phyloP scores from a whole-genome alignment of 2,888 invertebrate species.

The Trissolcus brochymenae region DNA sequence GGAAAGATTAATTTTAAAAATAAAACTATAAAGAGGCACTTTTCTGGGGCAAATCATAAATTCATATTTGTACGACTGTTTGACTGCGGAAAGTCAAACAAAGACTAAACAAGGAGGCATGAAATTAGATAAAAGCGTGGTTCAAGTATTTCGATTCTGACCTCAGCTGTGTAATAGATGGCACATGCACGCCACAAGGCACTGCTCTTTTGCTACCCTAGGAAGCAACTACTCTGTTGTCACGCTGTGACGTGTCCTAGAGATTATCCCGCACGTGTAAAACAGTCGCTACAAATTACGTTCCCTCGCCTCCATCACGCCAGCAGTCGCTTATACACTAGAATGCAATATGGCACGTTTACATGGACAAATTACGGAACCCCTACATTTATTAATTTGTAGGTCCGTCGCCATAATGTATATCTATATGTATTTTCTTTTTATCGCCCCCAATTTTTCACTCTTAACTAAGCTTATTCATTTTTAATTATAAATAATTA shows the following conservation, averaged over 20 bases:
- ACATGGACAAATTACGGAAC: background rate
- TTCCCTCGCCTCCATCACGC: slow-evolving; percentile 36
- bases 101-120: slow-evolving; percentile 13
- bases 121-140: slow-evolving; percentile 22
- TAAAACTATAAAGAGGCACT: too few species aligned
- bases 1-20: too few species aligned
- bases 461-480: too few species aligned
- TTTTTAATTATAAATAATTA: too few species aligned
- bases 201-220: slow-evolving; percentile 31
- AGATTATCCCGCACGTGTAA: slow-evolving; percentile 60
- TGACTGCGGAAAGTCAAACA: slow-evolving; percentile 13
- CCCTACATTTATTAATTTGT: too few species aligned
- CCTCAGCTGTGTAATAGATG: slow-evolving; percentile 34
- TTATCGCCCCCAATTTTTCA: too few species aligned
- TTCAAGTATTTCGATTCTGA: slow-evolving; percentile 28
- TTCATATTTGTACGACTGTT: background rate
- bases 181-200: slow-evolving; percentile 19
- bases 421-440: too few species aligned
- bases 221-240: slow-evolving; percentile 22
- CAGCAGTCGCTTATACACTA: slow-evolving; percentile 52
- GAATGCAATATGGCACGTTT: slow-evolving; percentile 21
- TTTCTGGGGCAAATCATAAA: too few species aligned
- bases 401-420: too few species aligned
- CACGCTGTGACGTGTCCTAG: slow-evolving; percentile 42
- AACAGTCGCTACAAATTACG: slow-evolving; percentile 62